Evolutionary conservation across 2,888 invertebrate species (phyloP).

Genomic region (Agonopterix heracliana): DNA sequence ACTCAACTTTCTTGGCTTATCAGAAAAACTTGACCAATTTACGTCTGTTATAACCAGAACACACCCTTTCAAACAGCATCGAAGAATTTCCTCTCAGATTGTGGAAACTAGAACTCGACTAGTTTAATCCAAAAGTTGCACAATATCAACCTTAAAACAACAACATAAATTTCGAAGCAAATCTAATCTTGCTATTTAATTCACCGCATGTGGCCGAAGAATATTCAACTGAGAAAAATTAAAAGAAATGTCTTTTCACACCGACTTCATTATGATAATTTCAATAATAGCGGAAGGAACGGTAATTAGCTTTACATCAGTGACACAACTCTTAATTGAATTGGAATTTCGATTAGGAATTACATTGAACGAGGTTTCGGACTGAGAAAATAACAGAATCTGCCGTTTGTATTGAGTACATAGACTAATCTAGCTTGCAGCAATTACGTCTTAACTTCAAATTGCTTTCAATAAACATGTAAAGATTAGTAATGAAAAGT

Average conservation of each 20-base stretch:
- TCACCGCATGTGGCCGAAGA: slow-evolving; percentile 21
- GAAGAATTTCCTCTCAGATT: slow-evolving; percentile 9
- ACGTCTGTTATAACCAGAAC: too few species aligned
- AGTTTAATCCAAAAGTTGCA: neutral
- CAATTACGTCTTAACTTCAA: too few species aligned
- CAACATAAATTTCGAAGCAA: slow-evolving; percentile 9
- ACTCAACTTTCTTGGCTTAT: too few species aligned
- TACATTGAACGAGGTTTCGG: neutral
- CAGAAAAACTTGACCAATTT: too few species aligned
- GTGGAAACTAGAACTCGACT: slow-evolving; percentile 2
- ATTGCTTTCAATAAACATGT: too few species aligned
- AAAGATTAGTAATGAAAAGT: too few species aligned
- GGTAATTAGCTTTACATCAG: slow-evolving; percentile 23
- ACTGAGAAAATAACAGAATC: too few species aligned
- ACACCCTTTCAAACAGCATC: neutral
- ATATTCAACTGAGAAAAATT: slow-evolving; percentile 4
- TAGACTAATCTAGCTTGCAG: too few species aligned
- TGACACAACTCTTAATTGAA: neutral
- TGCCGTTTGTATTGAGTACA: too few species aligned
- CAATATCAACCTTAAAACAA: slow-evolving; percentile 5
- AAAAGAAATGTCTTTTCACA: slow-evolving; percentile 16
- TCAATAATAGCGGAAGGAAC: slow-evolving; percentile 29
- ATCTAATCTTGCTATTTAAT: slow-evolving; percentile 10
- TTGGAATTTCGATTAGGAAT: neutral
- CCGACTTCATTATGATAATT: slow-evolving; percentile 26